Evolutionary conservation across 1,140 invertebrate genomes (phyloP), one percentile per base, ranked within the genome.

Genomic region (Subanguina moxae): DNA sequence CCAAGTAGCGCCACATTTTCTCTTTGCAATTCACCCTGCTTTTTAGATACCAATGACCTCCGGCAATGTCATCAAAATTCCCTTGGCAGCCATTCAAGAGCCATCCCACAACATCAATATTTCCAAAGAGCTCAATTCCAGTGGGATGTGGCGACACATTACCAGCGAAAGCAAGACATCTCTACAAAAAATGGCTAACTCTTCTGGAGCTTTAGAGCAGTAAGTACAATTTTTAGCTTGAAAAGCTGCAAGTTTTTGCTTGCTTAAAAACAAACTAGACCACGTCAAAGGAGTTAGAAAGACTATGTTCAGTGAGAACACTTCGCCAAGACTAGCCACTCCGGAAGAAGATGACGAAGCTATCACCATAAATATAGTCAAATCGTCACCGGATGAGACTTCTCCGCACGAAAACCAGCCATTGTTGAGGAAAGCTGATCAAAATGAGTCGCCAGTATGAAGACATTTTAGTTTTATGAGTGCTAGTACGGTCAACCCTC

Each of bases 111-210:
- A 75, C 32, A 91, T 93, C 72, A 94, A 94, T 84, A 93, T 94
- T 78, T 90, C 90, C 21, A 91, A 94, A 83, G 92, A 94, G 84
- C 89, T 95, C 21, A 91, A 92, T 80, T 91, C 92, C 82, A 91
- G 90, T 28, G 90, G 90, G 25, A 90, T 94, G 76, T 96, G 93
- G 93, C 90, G 93, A 79, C 91, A 92, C 82, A 90, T 95, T 17
- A 92, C 92, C 76, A 84, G 80, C 62, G 88, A 88, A 61, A 75
- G 70, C 58, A 73, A 75, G 56, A 65, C 68, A 0, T 71, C 67
- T 17, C 66, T 81, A 13, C 65, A 67, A 45, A 76, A 73, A 27
- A 57, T 59, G 42, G 63, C 19, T 15, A 13, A 17, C 13, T 38
- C 21, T 42, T 27, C 0, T 32, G 56, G 42, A 56, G 19, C n/a